phyloP scores from a whole-genome alignment of 1,140 invertebrate genomes.

The Drosophila watanabei region DNA sequence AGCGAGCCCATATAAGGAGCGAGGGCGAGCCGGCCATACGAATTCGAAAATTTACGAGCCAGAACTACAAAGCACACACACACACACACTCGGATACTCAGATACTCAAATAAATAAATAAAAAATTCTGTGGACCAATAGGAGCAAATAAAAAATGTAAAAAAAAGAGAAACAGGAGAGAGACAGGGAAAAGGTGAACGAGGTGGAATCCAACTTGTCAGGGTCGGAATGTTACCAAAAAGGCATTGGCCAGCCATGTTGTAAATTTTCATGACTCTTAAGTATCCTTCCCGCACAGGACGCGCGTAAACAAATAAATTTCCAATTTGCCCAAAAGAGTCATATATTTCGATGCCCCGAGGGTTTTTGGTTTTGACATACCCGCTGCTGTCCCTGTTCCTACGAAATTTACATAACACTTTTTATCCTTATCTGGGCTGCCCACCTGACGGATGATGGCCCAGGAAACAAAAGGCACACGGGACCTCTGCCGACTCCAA shows the following conservation, averaged over 20 bases:
- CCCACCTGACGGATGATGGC: conserved; percentile 66
- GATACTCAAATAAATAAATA: conserved; percentile 48
- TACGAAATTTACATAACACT: conserved; percentile 82
- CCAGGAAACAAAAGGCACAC: conserved; percentile 3
- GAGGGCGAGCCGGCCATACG: conserved; percentile 55
- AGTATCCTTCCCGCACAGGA: conserved; percentile 48
- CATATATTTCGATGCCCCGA: conserved; percentile 72
- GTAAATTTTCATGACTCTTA: conserved; percentile 84
- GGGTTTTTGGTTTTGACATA: conserved; percentile 46
- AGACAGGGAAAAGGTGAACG: conserved; percentile 21
- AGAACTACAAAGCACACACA: conserved; percentile 63
- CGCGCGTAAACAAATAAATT: conserved; percentile 83
- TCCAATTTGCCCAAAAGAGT: conserved; percentile 78
- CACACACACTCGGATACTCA: conserved; percentile 14
- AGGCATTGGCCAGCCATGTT: conserved; percentile 61
- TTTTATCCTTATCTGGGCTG: conserved; percentile 74
- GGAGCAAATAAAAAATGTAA: conserved; percentile 39
- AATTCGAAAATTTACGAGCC: conserved; percentile 75
- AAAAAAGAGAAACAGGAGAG: conserved; percentile 20
- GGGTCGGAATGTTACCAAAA: conserved; percentile 52
- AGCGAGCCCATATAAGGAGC: conserved; percentile 45
- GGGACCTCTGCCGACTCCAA: background rate
- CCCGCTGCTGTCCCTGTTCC: conserved; percentile 45
- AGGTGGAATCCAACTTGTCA: conserved; percentile 52
- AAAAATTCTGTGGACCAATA: conserved; percentile 67